Base-by-base conservation (phyloP, 2,113 vertebrate genomes). In the Equus przewalskii region DNA sequence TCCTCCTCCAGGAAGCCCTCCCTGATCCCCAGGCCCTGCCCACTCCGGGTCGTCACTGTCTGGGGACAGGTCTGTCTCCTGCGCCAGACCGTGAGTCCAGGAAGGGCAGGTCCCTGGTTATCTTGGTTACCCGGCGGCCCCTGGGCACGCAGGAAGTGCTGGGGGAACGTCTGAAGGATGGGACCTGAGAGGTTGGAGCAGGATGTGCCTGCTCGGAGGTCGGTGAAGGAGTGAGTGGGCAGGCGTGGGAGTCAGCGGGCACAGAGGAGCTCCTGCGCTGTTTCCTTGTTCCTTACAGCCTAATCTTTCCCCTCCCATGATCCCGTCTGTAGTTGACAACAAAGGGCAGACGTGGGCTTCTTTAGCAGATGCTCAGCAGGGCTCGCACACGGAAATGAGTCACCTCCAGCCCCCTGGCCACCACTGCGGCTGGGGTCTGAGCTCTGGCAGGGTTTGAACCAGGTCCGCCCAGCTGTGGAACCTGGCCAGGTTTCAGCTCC, bases 1-100 rank as follows among this genome's bases (percentile, higher is more conserved):
- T 64, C 78, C 80, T 94, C 75, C 62, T 94, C 67, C 92, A 87
- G 41, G 92, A 79, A 79, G 86, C 62, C 54, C 79, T 41, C 67
- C 21, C 3, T 65, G 69, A 65, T 7, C n/a, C 44, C 51, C 46
- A 36, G 62, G 44, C 26, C 30, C 16, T 88, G 49, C 33, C n/a
- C 79, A 75, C 67, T 72, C 28, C 72, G 73, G 44, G 82, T 82
- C 26, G 21, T 81, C n/a, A 54, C 30, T 70, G 67, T 30, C 41
- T 58, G 33, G 73, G 58, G 44, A 83, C 33, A 44, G 60, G 5
- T 73, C 26, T 60, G 46, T 26, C 58, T 87, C 21, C n/a, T 41
- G 3, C 26, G 2, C 64, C 64, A 70, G 76, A 26, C 78, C 44
- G 78, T 73, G 64, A 93, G 62, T 28, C 26, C 70, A 18, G 18